Base-by-base conservation (phyloP, 2,113 vertebrate species). In the Sarotherodon lohbergeri region DNA sequence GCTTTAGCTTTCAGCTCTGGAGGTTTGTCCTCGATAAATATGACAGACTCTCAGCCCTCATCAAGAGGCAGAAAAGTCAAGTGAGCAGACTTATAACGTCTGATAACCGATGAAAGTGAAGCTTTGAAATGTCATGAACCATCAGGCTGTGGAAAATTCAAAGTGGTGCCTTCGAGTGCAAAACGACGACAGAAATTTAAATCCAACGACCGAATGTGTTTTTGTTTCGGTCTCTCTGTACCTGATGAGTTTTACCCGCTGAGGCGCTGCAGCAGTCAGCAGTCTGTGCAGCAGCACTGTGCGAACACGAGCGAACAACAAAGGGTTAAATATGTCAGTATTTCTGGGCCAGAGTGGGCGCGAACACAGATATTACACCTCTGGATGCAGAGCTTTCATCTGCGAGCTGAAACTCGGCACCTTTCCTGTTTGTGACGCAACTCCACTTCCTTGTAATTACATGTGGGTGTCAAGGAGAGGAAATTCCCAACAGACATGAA, bases 401-500 rank as follows among this genome's bases (percentile, higher is more conserved):
- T 91, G 34, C 1, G n/a, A 39, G 76, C n/a, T 43, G 55, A 92
- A 88, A 86, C 84, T 80, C 56, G 73, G 86, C 88, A 81, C 54
- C 66, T 89, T 90, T 93, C 88, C 89, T 76, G 90, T 68, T 29
- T 50, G 56, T 94, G 93, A 95, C 81, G 81, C 68, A 85, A 39
- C 85, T 2, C 17, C 11, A 76, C 92, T 94, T 95, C 93, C 92
- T 91, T 83, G 84, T 95, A 93, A 95, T 89, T 87, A 92, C 84
- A 83, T 29, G 82, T 32, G 80, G 88, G 90, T 85, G 92, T 91
- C 80, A 57, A n/a, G 55, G 17, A 16, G 46, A 95, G 96, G 95
- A 96, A 96, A 96, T 96, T 96, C 96, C 96, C 95, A 94, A 93
- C 87, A 91, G 85, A 94, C 90, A 82, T 79, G 81, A 91, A 88